phyloP scores from a whole-genome alignment of 2,888 invertebrate species.

The Elegia similella region DNA sequence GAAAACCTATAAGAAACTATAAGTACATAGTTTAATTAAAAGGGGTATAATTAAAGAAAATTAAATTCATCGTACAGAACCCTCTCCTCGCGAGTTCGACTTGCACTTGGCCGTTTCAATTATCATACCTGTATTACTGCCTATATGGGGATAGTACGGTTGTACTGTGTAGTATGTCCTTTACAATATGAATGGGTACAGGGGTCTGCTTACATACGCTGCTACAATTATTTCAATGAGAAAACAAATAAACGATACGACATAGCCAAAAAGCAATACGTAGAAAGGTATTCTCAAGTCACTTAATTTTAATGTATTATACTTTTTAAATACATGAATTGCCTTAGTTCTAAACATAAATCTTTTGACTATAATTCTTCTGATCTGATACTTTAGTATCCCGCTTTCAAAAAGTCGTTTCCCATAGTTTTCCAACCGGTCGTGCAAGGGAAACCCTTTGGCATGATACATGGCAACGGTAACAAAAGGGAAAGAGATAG shows the following conservation, averaged over 20 bases:
- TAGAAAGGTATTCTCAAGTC: conserved; percentile 25
- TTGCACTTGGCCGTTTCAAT: too few relatives aligned
- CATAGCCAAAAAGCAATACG: conserved; percentile 21
- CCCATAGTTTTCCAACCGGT: conserved; percentile 41
- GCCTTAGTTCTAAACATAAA: neutral
- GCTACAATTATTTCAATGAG: conserved; percentile 16
- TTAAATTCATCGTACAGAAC: too few relatives aligned
- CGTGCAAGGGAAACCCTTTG: conserved; percentile 46
- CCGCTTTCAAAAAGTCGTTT: conserved; percentile 48
- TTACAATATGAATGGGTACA: conserved; percentile 2
- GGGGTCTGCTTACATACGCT: neutral
- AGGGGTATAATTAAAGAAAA: too few relatives aligned
- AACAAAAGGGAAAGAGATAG: conserved; percentile 36
- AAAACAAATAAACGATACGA: conserved; percentile 21
- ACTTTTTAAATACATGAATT: neutral
- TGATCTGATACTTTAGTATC: conserved; percentile 28
- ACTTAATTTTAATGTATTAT: conserved; percentile 12
- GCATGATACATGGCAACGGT: conserved; percentile 40
- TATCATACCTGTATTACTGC: too few relatives aligned
- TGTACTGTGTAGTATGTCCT: neutral
- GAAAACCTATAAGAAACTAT: too few relatives aligned
- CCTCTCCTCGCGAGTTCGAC: too few relatives aligned
- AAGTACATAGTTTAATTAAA: too few relatives aligned
- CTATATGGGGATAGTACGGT: too few relatives aligned
- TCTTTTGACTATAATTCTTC: neutral